Base-by-base conservation (phyloP, 2,888 invertebrate species). In the Cremastobaeus sp. region DNA sequence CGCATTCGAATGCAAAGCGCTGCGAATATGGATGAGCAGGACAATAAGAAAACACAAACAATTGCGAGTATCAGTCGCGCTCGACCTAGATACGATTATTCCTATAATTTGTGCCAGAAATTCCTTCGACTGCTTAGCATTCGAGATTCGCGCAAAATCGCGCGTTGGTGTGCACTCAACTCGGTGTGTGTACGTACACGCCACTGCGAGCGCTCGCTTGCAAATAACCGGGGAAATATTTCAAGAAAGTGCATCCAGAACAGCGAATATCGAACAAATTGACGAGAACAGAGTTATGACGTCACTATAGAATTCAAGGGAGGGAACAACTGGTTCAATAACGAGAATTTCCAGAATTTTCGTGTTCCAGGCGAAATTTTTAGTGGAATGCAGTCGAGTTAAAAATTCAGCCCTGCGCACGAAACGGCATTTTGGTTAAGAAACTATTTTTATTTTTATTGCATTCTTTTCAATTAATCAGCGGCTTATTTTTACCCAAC, bases 71-170 rank as follows among this genome's bases (percentile, higher is more conserved):
- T 60, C 47, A 35, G 43, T 28, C 45, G 28, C 39, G 47, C 30
- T 15, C 50, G 70, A 70, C 70, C 70, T 12, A 70, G 48, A 55
- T 70, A 54, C 55, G 34, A 55, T 70, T 59, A 69, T 55, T 70
- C 48, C 45, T 62, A 52, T 55, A 34, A 62, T 60, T 70, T 25
- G 35, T 32, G 37, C 47, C 54, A 70, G 47, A 60, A 62, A 62
- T 55, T 47, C 52, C 20, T 54, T 0, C 25, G 14, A 15, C 32
- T 43, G 30, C 20, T 65, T 32, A 21, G 30, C 14, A 65, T 65
- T 65, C 47, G 12, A 41, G 21, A 39, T 48, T 39, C 32, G 25
- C 41, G 14, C 18, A 20, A 25, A 64, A 39, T 48, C n/a, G n/a
- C n/a, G n/a, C n/a, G n/a, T n/a, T n/a, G n/a, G n/a, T n/a, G n/a